Evolutionary conservation across 2,797 vertebrate genomes (phyloP), one percentile per base, ranked within the genome.

Genomic region (Harpagifer antarcticus): DNA sequence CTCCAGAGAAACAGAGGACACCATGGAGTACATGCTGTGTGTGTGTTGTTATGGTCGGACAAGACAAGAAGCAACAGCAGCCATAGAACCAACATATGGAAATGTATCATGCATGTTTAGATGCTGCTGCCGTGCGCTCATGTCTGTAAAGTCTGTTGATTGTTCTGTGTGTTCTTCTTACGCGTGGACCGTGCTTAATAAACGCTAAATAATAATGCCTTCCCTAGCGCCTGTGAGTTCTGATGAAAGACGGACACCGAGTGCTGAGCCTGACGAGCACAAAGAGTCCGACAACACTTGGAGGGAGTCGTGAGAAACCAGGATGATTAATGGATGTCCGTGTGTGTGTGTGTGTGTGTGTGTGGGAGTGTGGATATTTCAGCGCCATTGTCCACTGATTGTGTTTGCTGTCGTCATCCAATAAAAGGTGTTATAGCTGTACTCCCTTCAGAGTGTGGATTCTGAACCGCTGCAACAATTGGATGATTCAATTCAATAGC

Each of bases 301-400:
- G 45, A 80, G 49, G 63, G 59, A 83, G 69, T 73, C 11, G 55
- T 79, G 79, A 58, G 52, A 76, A 84, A 66, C 2, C 40, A 71
- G 20, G 77, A 73, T 84, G 76, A 82, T 78, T 65, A 69, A 82
- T 49, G 82, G 71, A 87, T 57, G 59, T 71, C 54, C 2, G 19
- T 53, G 72, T 65, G 43, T n/a, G 27, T 63, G 58, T 60, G 62
- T 68, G 47, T 67, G 74, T 74, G 56, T 23, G 69, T 48, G 33
- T 2, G 33, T 9, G 33, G 43, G 60, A 23, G 53, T 23, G 16
- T 42, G 68, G 62, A 80, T 73, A 73, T 71, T 73, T 72, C 64
- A 48, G 43, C 31, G 23, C 57, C 19, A 27, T 27, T 50, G 49
- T 50, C 52, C 52, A 55, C 52, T 68, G 53, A 76, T 55, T 23